Evolutionary conservation across 2,888 invertebrate species (phyloP).

Genomic region (Cyclophora punctaria): DNA sequence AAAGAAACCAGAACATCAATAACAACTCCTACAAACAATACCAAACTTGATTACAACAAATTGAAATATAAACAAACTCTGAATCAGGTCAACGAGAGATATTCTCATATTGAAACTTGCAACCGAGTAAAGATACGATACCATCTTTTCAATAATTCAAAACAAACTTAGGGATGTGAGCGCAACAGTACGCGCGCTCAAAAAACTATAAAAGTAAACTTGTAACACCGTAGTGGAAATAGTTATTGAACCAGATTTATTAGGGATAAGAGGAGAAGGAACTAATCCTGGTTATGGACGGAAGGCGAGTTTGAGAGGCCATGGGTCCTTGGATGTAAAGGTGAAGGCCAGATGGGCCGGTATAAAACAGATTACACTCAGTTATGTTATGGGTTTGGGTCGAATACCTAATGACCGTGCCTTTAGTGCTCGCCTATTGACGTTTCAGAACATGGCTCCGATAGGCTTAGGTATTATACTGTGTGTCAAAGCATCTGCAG

Average conservation of each 20-base stretch:
- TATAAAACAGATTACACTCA: constrained; percentile 23
- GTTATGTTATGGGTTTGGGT: constrained; percentile 20
- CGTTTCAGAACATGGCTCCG: constrained; percentile 8
- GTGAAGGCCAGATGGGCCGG: constrained; percentile 18
- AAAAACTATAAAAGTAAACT: constrained; percentile 32
- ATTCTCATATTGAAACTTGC: constrained; percentile 4
- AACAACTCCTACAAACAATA: too few species aligned
- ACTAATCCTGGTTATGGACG: constrained; percentile 23
- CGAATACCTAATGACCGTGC: constrained; percentile 21
- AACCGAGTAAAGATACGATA: constrained; percentile 6
- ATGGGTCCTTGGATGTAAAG: constrained; percentile 16
- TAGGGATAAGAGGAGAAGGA: constrained; percentile 22
- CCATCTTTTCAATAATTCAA: constrained; percentile 22
- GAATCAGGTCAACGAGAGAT: constrained; percentile 10
- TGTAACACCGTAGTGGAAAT: constrained; percentile 26
- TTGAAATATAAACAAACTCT: constrained; percentile 3
- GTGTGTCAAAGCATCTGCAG: too few species aligned
- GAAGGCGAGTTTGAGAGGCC: constrained; percentile 19
- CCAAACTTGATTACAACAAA: not conserved
- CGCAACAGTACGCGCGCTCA: constrained; percentile 24
- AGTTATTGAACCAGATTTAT: constrained; percentile 35
- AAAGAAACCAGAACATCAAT: too few species aligned
- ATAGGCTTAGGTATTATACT: too few species aligned
- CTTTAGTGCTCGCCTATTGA: constrained; percentile 16
- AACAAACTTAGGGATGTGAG: constrained; percentile 16